Evolutionary conservation across 2,888 invertebrate species (phyloP).

Genomic region (Ectropis crepuscularia): DNA sequence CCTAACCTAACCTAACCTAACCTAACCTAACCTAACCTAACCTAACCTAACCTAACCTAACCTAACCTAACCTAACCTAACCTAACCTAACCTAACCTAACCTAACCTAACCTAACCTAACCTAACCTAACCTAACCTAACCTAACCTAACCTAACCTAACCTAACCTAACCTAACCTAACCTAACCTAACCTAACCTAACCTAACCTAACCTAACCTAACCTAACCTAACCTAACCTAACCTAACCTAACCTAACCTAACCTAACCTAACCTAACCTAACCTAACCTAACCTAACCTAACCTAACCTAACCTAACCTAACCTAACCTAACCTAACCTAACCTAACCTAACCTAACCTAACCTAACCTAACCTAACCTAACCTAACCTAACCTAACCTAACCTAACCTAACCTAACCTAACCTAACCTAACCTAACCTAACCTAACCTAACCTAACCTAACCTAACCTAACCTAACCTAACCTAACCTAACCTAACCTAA

Average conservation of each 20-base stretch:
- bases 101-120: constrained; percentile 50
- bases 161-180: constrained; percentile 37
- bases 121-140: constrained; percentile 49
- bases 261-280: constrained; percentile 49
- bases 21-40: constrained; percentile 29
- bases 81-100: constrained; percentile 49
- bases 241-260: constrained; percentile 52
- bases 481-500: constrained; percentile 33
- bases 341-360: constrained; percentile 33
- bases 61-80: constrained; percentile 52
- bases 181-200: constrained; percentile 20
- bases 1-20: constrained; percentile 27
- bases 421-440: constrained; percentile 50
- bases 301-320: constrained; percentile 49
- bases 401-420: constrained; percentile 49
- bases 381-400: constrained; percentile 52
- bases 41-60: constrained; percentile 51
- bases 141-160: constrained; percentile 29
- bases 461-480: constrained; percentile 29
- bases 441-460: constrained; percentile 49
- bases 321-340: constrained; percentile 29
- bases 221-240: constrained; percentile 51
- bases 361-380: constrained; percentile 51
- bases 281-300: constrained; percentile 50
- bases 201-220: constrained; percentile 33